Conservation (phyloP, 2,888 invertebrate species). For the Gisinianus flammeolus region DNA sequence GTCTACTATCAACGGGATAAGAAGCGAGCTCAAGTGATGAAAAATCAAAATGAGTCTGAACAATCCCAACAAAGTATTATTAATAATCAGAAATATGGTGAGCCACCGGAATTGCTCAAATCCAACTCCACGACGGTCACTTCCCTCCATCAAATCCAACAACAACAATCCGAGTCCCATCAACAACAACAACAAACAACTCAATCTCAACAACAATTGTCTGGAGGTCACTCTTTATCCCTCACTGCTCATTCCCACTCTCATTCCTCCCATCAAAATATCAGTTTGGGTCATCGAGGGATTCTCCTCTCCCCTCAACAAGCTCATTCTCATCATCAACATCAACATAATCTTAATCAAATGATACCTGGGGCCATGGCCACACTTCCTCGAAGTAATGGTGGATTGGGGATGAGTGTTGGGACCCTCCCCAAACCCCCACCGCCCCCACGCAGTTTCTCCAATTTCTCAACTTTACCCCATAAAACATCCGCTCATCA, state of each 20-base stretch:
- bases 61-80: constrained; percentile 26
- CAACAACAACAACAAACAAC: constrained; percentile 45
- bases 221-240: constrained; percentile 28
- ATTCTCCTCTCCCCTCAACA: constrained; percentile 56
- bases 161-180: constrained; percentile 46
- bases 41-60: constrained; percentile 41
- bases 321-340: constrained; percentile 44
- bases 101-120: constrained; percentile 58
- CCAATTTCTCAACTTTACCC: constrained; percentile 56
- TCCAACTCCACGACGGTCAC: constrained; percentile 56
- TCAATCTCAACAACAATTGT: constrained; percentile 34
- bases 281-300: constrained; percentile 54
- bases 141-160: constrained; percentile 46
- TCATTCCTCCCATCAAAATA: constrained; percentile 45
- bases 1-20: constrained; percentile 83
- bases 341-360: constrained; percentile 45
- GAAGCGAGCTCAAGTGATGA: constrained; percentile 75
- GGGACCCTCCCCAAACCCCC: constrained; percentile 53
- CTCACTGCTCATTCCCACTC: too few species aligned
- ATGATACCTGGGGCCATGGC: constrained; percentile 42
- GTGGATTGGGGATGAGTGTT: constrained; percentile 41
- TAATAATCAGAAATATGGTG: constrained; percentile 50
- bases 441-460: constrained; percentile 55
- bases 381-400: constrained; percentile 56
- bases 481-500: constrained; percentile 35